Percentiles rank a stretch among this genome's conserved stretches.
Evolutionary conservation across 2,797 vertebrate species (phyloP).

Genomic region (Mallotus villosus): DNA sequence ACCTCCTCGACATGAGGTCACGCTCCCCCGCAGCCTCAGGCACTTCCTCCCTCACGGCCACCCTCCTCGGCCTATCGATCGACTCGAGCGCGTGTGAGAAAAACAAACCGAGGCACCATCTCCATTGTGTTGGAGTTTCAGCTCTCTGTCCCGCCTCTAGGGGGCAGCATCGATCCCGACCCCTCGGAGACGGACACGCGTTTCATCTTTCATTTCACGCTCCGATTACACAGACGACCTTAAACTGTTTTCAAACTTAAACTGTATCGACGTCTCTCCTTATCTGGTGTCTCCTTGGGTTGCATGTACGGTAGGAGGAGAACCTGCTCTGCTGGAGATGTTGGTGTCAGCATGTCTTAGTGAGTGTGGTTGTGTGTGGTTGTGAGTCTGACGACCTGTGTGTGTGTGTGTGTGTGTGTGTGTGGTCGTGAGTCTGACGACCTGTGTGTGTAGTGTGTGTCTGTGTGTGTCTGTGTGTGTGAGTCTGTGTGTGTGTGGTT

Average conservation of each 20-base stretch:
- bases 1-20: neutral
- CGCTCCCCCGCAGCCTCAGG: neutral
- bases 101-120: neutral
- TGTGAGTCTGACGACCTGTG: too few species aligned
- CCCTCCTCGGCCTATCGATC: neutral
- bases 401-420: neutral
- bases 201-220: constrained; percentile 60
- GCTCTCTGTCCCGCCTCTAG: constrained; percentile 47
- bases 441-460: neutral
- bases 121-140: neutral
- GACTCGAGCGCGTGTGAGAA: neutral
- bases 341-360: neutral
- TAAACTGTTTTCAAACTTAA: constrained; percentile 51
- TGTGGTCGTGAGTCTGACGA: neutral
- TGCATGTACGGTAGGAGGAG: constrained; percentile 20
- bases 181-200: constrained; percentile 64
- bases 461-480: neutral
- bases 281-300: constrained; percentile 36
- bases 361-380: neutral
- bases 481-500: neutral
- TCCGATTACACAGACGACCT: constrained; percentile 17
- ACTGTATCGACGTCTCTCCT: constrained; percentile 61
- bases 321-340: neutral
- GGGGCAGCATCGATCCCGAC: constrained; percentile 60
- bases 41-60: too few species aligned